These are phyloP conservation scores for Ophion ellenae DNA, from an alignment of 2,888 invertebrate species.

Conservation along the genomic window DNA sequence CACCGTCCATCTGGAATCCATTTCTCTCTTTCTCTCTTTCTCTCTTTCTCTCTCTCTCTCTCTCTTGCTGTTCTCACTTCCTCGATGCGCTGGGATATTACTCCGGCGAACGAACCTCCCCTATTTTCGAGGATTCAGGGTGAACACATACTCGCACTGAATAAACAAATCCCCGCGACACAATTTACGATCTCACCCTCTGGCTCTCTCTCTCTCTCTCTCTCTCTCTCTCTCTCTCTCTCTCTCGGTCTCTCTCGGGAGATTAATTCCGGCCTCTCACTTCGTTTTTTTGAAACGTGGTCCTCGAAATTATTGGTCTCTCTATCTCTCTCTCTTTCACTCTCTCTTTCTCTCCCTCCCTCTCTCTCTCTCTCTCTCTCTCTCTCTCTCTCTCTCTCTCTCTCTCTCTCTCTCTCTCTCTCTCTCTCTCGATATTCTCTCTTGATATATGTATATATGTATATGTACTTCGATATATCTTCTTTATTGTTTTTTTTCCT, in stretches of 20 bases:
- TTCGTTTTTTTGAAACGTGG: neutral
- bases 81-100: constrained; percentile 22
- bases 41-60: neutral
- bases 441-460: no score
- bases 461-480: no score
- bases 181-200: constrained; percentile 17
- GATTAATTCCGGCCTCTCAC: neutral
- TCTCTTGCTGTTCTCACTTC: constrained; percentile 28
- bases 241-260: neutral
- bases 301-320: no score
- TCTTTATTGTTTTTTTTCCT: no score
- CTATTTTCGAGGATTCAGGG: constrained; percentile 46
- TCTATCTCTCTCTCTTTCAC: no score
- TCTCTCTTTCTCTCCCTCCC: no score
- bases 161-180: constrained; percentile 50
- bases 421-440: no score
- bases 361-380: no score
- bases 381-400: no score
- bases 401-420: no score
- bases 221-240: constrained; percentile 5
- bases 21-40: constrained; percentile 65
- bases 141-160: constrained; percentile 54
- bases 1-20: constrained; percentile 78
- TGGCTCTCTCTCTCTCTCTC: neutral
- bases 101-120: constrained; percentile 34